phyloP scores from a whole-genome alignment of 2,888 invertebrate genomes.

The Sphinx pinastri region DNA sequence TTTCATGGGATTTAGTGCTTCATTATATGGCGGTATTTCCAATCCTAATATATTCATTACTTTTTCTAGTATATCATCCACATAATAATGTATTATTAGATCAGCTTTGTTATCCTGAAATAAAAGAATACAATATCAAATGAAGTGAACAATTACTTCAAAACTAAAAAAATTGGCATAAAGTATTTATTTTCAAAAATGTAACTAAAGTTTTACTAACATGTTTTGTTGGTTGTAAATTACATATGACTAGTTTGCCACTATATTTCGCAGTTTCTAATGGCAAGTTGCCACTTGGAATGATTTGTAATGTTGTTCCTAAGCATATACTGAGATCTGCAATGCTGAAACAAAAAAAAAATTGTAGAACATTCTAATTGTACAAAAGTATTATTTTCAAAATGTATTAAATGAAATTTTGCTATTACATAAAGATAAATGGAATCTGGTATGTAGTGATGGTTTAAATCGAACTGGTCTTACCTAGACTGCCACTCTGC shows the following conservation, averaged over 20 bases:
- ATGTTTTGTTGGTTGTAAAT: conserved; percentile 98
- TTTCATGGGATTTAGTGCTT: conserved; percentile 87
- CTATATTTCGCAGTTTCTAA: conserved; percentile 92
- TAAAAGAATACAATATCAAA: conserved; percentile 29
- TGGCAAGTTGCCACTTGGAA: conserved; percentile 98
- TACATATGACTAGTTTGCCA: conserved; percentile 96
- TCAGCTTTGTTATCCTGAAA: conserved; percentile 95
- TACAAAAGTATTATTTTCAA: too few species aligned
- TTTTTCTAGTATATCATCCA: conserved; percentile 91
- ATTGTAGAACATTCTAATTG: too few species aligned
- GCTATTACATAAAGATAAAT: too few species aligned
- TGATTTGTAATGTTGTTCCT: conserved; percentile 98
- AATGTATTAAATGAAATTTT: too few species aligned
- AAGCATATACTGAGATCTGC: conserved; percentile 97
- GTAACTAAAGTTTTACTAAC: conserved; percentile 79
- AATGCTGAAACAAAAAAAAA: conserved; percentile 84
- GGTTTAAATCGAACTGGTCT: conserved; percentile 5
- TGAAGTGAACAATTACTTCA: too few species aligned
- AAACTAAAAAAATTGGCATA: too few species aligned
- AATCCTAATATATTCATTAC: conserved; percentile 90
- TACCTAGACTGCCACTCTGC: conserved; percentile 95
- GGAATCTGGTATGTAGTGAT: too few species aligned
- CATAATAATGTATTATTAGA: conserved; percentile 93
- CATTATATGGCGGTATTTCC: conserved; percentile 88
- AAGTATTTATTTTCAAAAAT: too few species aligned